Base-by-base conservation (phyloP, 2,888 invertebrate species). In the Phaedon cochleariae region DNA sequence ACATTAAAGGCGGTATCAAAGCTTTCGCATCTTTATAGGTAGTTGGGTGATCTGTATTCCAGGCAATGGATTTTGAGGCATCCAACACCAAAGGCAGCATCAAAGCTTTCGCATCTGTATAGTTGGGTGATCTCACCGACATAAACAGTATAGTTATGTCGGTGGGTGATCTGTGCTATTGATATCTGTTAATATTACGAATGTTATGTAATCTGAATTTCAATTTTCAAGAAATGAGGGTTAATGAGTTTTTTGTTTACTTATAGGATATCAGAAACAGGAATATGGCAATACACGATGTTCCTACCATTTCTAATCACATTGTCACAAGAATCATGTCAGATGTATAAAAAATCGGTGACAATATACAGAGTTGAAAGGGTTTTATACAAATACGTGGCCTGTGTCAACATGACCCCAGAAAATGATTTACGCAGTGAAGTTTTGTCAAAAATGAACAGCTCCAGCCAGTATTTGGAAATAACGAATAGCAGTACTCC, bases 331-430 rank as follows among this genome's bases (percentile, higher is more conserved):
- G 54, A 53, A 59, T 15, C 57, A 15, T 68, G 68, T 26, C 46
- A 60, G 52, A 59, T 63, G 54, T 45, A 29, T 1, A 65, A 60
- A n/a, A 63, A 62, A 54, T 21, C 65, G 5, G 20, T 58, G 1
- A 45, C 21, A 1, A n/a, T 55, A 1, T 62, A 62, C 59, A 54
- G 41, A 45, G 17, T 59, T 17, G 66, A 66, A 34, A 37, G 53
- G 17, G 26, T 57, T 17, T n/a, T 65, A 0, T 65, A 68, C 29
- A 51, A 17, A 17, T 64, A 69, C 21, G 45, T 66, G 3, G 49
- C 54, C 4, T 69, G 69, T n/a, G 59, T 26, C n/a, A 18, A 69
- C 21, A 59, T 69, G 41, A 66, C 55, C 17, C 48, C 59, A 9
- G 37, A 52, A 9, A 41, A 34, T 22, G 29, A 63, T 45, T 9